A percentile compares a stretch with the other conserved stretches of the same genome.
phyloP scores from a whole-genome alignment of 1,140 invertebrate genomes.

The Hylaeus anthracinus region DNA sequence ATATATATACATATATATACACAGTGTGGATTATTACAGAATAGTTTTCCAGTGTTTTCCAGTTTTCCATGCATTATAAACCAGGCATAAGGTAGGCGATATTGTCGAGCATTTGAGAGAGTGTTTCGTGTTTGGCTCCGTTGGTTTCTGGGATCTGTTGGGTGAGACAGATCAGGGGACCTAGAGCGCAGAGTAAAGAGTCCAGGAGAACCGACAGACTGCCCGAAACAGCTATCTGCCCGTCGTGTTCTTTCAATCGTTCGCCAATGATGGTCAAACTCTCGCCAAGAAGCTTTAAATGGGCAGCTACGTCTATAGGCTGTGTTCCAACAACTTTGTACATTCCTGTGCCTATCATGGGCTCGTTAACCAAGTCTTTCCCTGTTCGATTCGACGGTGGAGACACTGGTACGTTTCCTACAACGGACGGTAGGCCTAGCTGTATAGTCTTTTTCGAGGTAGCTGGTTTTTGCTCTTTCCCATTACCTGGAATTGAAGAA shows the following conservation, averaged over 20 bases:
- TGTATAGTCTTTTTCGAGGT: constrained; percentile 78
- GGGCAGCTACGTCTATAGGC: constrained; percentile 95
- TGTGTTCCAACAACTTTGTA: constrained; percentile 89
- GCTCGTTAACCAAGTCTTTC: constrained; percentile 74
- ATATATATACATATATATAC: constrained; percentile 59
- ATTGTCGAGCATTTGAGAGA: constrained; percentile 93
- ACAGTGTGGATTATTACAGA: constrained; percentile 31
- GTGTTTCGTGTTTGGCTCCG: constrained; percentile 86
- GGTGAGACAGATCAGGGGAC: constrained; percentile 93
- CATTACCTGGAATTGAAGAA: constrained; percentile 67
- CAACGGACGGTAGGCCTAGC: constrained; percentile 77
- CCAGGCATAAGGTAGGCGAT: constrained; percentile 99
- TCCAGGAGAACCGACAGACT: constrained; percentile 97
- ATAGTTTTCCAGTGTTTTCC: constrained; percentile 11
- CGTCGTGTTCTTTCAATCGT: constrained; percentile 95
- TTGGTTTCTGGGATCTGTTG: constrained; percentile 90
- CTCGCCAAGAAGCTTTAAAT: constrained; percentile 95
- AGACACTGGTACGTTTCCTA: constrained; percentile 77
- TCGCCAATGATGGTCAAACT: constrained; percentile 96
- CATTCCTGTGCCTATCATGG: constrained; percentile 74
- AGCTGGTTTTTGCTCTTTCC: constrained; percentile 71
- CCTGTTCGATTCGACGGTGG: constrained; percentile 76
- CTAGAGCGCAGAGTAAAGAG: constrained; percentile 95
- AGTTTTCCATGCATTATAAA: constrained; percentile 82
- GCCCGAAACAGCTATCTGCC: constrained; percentile 96